phyloP scores from a whole-genome alignment of 2,797 vertebrate species.

The Ambastaia sidthimunki region DNA sequence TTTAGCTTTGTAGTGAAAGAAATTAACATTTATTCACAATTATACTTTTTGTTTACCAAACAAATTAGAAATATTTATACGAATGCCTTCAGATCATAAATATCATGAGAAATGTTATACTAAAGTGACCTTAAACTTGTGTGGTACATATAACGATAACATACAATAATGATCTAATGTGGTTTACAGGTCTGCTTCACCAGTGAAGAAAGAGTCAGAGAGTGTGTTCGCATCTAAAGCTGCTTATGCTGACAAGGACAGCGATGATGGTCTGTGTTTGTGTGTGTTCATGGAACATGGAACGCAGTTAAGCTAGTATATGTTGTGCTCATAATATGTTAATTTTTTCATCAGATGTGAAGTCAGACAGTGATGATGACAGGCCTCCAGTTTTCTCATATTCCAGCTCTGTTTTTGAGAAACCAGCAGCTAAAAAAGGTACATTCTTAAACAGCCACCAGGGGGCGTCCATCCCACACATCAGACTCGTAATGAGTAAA shows the following conservation, averaged over 20 bases:
- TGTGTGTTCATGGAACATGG: neutral
- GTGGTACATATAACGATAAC: neutral
- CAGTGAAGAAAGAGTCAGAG: conserved; percentile 81
- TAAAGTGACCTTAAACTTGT: neutral
- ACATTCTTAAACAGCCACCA: conserved; percentile 55
- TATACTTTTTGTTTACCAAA: no score
- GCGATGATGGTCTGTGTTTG: conserved; percentile 85
- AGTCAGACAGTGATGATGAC: conserved; percentile 90
- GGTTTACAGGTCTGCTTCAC: conserved; percentile 77
- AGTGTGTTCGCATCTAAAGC: conserved; percentile 75
- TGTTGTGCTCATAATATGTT: conserved; percentile 14
- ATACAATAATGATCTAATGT: neutral
- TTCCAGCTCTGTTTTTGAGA: conserved; percentile 87
- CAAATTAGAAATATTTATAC: no score
- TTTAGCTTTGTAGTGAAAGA: no score
- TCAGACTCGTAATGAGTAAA: neutral
- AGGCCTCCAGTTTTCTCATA: conserved; percentile 83
- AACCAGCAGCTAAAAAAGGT: conserved; percentile 91
- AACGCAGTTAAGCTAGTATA: neutral
- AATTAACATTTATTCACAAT: no score
- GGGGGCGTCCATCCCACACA: conserved; percentile 36
- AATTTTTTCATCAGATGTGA: conserved; percentile 78
- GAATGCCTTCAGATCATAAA: no score
- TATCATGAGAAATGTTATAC: no score
- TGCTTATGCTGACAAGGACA: conserved; percentile 84